Percentiles rank a stretch among this genome's conserved stretches.
These are phyloP conservation scores for Dryas iulia DNA, from an alignment of 1,140 invertebrate genomes.

Conservation along the genomic window DNA sequence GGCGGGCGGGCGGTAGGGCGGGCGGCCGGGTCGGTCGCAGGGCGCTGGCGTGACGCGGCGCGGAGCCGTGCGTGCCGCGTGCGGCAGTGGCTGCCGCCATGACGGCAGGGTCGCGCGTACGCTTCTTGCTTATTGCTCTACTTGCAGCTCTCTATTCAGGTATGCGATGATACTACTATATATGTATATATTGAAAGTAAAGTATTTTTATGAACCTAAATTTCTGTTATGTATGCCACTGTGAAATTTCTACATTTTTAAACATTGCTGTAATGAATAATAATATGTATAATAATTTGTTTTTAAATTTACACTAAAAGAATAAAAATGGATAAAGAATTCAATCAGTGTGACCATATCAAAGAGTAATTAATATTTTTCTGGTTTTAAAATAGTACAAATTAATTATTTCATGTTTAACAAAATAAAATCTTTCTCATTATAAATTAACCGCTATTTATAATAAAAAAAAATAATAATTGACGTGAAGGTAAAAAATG, in stretches of 20 bases:
- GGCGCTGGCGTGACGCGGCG: constrained; percentile 28
- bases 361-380: no score
- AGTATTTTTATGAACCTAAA: not conserved
- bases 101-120: constrained; percentile 63
- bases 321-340: not conserved
- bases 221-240: not conserved
- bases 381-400: no score
- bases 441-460: no score
- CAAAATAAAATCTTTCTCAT: no score
- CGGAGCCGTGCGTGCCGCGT: constrained; percentile 26
- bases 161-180: constrained; percentile 35
- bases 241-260: not conserved
- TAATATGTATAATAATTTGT: not conserved
- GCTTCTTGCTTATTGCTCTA: constrained; percentile 47
- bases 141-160: constrained; percentile 68
- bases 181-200: not conserved
- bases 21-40: constrained; percentile 30
- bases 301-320: not conserved
- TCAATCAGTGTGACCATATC: no score
- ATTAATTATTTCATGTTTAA: no score
- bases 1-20: not conserved
- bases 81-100: constrained; percentile 65
- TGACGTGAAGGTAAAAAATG: not conserved
- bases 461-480: not conserved
- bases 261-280: not conserved